phyloP scores from a whole-genome alignment of 2,888 invertebrate genomes.

The Eulithis prunata region DNA sequence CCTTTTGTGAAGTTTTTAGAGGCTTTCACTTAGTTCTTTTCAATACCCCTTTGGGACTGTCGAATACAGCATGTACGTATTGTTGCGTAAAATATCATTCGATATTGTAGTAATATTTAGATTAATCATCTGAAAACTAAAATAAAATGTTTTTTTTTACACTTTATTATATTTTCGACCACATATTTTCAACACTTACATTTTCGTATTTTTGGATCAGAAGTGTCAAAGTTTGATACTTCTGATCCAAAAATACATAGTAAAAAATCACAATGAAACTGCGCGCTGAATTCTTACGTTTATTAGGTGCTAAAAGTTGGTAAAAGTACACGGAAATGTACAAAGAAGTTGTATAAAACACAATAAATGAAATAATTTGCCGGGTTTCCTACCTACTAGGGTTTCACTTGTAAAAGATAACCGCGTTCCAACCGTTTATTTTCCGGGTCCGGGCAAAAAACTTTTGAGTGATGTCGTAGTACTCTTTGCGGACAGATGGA shows the following conservation, averaged over 20 bases:
- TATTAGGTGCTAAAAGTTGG: too few relatives aligned
- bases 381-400: neutral
- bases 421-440: constrained; percentile 8
- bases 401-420: constrained; percentile 18
- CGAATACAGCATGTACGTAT: constrained; percentile 22
- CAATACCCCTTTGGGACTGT: constrained; percentile 28
- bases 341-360: neutral
- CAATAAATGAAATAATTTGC: neutral
- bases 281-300: too few relatives aligned
- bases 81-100: constrained; percentile 9
- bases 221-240: too few relatives aligned
- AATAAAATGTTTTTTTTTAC: too few relatives aligned
- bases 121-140: too few relatives aligned
- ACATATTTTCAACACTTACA: too few relatives aligned
- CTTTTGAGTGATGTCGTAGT: constrained; percentile 21
- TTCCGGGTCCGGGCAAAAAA: constrained; percentile 12
- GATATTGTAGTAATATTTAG: too few relatives aligned
- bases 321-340: neutral
- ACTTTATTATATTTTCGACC: too few relatives aligned
- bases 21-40: constrained; percentile 35
- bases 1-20: constrained; percentile 36
- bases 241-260: too few relatives aligned
- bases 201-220: too few relatives aligned
- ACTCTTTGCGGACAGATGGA: constrained; percentile 28
- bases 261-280: too few relatives aligned